Base-by-base conservation (phyloP, 2,113 vertebrate genomes). In the Paralichthys olivaceus region DNA sequence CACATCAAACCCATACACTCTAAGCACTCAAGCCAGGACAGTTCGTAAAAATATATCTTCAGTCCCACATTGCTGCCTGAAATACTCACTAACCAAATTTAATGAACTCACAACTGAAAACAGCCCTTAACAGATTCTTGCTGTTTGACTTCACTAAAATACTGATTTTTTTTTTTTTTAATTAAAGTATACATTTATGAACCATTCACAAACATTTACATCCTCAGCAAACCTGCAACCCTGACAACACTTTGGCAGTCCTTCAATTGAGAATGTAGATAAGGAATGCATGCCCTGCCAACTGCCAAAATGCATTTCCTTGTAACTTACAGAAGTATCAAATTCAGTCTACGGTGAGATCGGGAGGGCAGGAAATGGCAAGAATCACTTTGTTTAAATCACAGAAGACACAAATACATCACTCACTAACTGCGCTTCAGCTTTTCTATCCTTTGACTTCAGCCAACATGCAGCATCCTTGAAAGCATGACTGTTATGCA, bases 281-380 rank as follows among this genome's bases (percentile, higher is more conserved):
- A 4, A 29, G 15, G 14, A 45, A 28, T 34, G n/a, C n/a, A 37
- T 66, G 37, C 68, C 68, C 58, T 13, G 45, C 56, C 60, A 29
- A 63, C 75, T 76, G 80, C 75, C 84, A 86, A 79, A 72, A 73
- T 67, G 77, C 72, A 81, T 71, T 84, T 70, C 81, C 63, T 37
- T 68, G 67, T 60, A 53, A 77, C 66, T 80, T 77, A 63, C 34
- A 68, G 55, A 51, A 54, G 83, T 61, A 79, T 67, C 58, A 68
- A 55, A 81, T 73, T 59, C 1, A 26, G 56, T 20, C 62, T 51
- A 17, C 53, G 14, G 60, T 14, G 54, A 43, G n/a, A 9, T 54
- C 37, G 63, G 47, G 20, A 4, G 2, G 20, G 12, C 20, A 53
- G 20, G 58, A 58, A 7, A 0, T 47, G 26, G 37, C 37, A 40